Base-by-base conservation (phyloP, 2,113 vertebrate genomes). In the Irena cyanogastra region DNA sequence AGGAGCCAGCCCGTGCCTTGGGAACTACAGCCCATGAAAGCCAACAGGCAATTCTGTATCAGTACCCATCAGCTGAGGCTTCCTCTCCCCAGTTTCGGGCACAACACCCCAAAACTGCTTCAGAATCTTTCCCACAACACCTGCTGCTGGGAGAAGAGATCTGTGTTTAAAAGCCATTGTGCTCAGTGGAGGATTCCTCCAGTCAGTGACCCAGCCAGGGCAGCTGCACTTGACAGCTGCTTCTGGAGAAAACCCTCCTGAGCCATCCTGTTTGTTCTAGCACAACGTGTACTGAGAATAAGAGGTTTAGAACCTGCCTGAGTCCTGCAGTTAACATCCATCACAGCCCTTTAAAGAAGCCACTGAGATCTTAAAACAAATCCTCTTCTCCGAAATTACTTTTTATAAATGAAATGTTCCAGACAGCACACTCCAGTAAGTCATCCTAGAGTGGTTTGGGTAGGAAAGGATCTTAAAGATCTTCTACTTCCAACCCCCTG, bases 261-360 rank as follows among this genome's bases (percentile, higher is more conserved):
- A 93, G 41, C 54, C 59, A 66, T 57, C 54, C 57, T n/a, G 31
- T 11, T 54, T 7, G 1, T 26, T 60, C 39, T n/a, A 89, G 70
- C 77, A 76, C 5, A 1, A 54, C 0, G 0, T 22, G 64, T 54
- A 31, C 2, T 8, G 50, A 30, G 33, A 95, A 13, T 5, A 64
- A 82, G 35, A 78, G 59, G 60, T 72, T 85, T 54, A 63, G 91
- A 71, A 70, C 57, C 49, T 52, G 28, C 61, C 33, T 10, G 26
- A 50, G 33, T 68, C 72, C 72, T 63, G 42, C 70, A 76, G 10
- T 50, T n/a, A 76, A 13, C 16, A 53, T 59, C 54, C n/a, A 41
- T 3, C 4, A 45, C 26, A 72, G 37, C 33, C 28, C 63, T 71
- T 68, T 44, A 33, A 75, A 89, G 37, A 31, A 68, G 44, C 10